These are phyloP conservation scores for Drosophila sp. DNA, from an alignment of 1,140 invertebrate genomes.

Conservation along the genomic window DNA sequence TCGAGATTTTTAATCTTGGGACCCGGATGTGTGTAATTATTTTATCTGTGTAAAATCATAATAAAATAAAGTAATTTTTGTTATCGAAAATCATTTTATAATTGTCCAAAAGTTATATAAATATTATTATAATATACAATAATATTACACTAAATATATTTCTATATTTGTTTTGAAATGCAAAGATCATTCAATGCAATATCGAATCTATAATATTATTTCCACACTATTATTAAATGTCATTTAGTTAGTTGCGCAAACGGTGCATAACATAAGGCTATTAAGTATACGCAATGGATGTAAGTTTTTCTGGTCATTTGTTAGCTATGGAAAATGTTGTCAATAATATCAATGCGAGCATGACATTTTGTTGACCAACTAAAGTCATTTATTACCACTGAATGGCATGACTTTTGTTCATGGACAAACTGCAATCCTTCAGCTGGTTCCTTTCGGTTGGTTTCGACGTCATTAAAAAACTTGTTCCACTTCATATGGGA, in stretches of 20 bases:
- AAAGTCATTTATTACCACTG: neutral
- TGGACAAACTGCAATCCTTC: conserved; percentile 11
- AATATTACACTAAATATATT: neutral
- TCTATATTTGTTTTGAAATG: no score
- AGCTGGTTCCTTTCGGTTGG: neutral
- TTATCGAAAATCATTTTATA: no score
- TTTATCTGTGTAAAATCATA: no score
- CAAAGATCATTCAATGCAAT: neutral
- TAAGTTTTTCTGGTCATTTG: neutral
- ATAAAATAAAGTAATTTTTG: no score
- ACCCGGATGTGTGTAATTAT: no score
- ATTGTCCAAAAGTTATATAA: no score
- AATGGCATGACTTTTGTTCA: conserved; percentile 6
- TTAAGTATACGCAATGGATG: conserved; percentile 4
- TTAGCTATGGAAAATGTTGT: neutral
- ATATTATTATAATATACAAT: no score
- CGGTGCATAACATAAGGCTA: neutral
- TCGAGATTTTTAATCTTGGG: no score
- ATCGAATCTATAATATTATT: neutral
- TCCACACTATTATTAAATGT: neutral
- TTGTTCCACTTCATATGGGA: conserved; percentile 50
- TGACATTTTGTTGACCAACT: neutral
- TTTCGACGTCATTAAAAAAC: conserved; percentile 52
- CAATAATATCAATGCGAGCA: neutral
- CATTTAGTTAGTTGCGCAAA: neutral